Conservation (phyloP, 2,888 invertebrate species). For the Hypsopygia costalis region DNA sequence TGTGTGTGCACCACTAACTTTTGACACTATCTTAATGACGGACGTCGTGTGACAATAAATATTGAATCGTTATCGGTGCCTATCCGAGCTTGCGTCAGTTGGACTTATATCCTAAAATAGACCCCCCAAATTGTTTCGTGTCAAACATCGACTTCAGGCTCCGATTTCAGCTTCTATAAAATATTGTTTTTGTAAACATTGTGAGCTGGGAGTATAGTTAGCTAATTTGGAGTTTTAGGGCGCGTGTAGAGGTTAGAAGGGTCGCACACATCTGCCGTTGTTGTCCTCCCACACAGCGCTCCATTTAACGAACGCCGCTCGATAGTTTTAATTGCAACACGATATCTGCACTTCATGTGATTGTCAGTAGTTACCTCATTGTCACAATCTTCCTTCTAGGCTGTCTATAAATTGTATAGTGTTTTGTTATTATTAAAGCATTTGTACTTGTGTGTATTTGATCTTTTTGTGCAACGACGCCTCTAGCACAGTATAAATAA, state of each 20-base stretch:
- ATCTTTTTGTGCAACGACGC: no score
- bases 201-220: conserved; percentile 32
- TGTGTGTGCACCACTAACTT: conserved; percentile 67
- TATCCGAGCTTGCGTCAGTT: conserved; percentile 62
- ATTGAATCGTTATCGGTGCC: conserved; percentile 74
- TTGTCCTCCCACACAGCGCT: conserved; percentile 60
- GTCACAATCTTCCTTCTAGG: no score
- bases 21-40: conserved; percentile 81
- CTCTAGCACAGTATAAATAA: no score
- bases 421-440: no score
- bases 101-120: conserved; percentile 60
- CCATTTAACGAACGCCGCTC: conserved; percentile 59
- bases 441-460: no score
- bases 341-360: conserved; percentile 58
- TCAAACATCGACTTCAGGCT: conserved; percentile 11
- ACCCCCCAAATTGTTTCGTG: conserved; percentile 60
- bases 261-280: conserved; percentile 72
- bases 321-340: conserved; percentile 76
- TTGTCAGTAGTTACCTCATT: conserved; percentile 12
- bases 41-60: conserved; percentile 77
- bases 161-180: conserved; percentile 15
- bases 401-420: no score
- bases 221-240: conserved; percentile 60
- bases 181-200: conserved; percentile 14
- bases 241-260: conserved; percentile 52